These are phyloP conservation scores for Drosophila elegans DNA, from an alignment of 1,140 invertebrate species.

Conservation along the genomic window DNA sequence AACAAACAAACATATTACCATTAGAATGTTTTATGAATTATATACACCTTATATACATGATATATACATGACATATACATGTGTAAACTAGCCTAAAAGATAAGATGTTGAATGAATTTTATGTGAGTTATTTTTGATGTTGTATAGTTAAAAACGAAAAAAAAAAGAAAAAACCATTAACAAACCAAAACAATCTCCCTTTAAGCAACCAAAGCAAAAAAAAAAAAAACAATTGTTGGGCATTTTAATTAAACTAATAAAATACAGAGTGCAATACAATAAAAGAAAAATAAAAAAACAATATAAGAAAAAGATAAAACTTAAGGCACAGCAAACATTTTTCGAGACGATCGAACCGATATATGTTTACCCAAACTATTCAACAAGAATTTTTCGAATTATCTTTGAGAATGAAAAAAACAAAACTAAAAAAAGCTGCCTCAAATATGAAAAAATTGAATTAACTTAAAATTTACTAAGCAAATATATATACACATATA, in stretches of 20 bases:
- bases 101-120: slow-evolving; percentile 79
- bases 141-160: slow-evolving; percentile 63
- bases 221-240: slow-evolving; percentile 53
- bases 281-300: slow-evolving; percentile 38
- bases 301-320: slow-evolving; percentile 24
- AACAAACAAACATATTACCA: slow-evolving; percentile 61
- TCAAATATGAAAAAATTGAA: slow-evolving; percentile 29
- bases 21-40: slow-evolving; percentile 81
- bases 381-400: slow-evolving; percentile 34
- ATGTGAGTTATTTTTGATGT: slow-evolving; percentile 80
- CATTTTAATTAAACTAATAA: slow-evolving; percentile 47
- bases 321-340: slow-evolving; percentile 41
- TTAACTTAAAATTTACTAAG: slow-evolving; percentile 43
- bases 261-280: slow-evolving; percentile 66
- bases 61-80: slow-evolving; percentile 49
- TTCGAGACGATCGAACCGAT: slow-evolving; percentile 33
- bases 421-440: slow-evolving; percentile 36
- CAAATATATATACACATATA: slow-evolving; percentile 43
- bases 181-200: slow-evolving; percentile 43
- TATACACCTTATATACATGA: slow-evolving; percentile 73
- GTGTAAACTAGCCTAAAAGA: slow-evolving; percentile 41
- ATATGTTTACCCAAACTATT: slow-evolving; percentile 19
- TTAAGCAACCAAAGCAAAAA: slow-evolving; percentile 28
- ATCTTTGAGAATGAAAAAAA: slow-evolving; percentile 41
- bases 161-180: slow-evolving; percentile 24